phyloP scores from a whole-genome alignment of 2,113 vertebrate genomes.

The Macaca nemestrina region DNA sequence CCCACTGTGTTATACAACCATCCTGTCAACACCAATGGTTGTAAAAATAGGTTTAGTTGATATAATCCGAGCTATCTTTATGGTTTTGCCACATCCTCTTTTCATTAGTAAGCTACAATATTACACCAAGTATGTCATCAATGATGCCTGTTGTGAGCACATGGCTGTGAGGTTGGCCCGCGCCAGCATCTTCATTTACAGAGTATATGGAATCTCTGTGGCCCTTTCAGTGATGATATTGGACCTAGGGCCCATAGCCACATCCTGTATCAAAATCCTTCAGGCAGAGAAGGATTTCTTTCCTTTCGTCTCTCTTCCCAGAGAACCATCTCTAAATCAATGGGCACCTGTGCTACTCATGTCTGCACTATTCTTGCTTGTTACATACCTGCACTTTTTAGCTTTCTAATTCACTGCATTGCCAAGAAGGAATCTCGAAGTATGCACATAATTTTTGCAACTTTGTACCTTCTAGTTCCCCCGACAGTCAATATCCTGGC shows the following conservation, averaged over 20 bases:
- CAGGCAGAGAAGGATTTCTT: not conserved
- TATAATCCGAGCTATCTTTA: not conserved
- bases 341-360: slow-evolving; percentile 63
- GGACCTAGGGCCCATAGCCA: slow-evolving; percentile 38
- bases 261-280: slow-evolving; percentile 66
- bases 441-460: slow-evolving; percentile 58
- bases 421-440: slow-evolving; percentile 61
- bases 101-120: slow-evolving; percentile 67
- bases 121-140: slow-evolving; percentile 50
- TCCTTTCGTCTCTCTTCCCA: slow-evolving; percentile 47
- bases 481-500: slow-evolving; percentile 63
- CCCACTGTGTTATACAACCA: not conserved
- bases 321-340: slow-evolving; percentile 59
- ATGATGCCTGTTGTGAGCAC: slow-evolving; percentile 74
- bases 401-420: slow-evolving; percentile 65
- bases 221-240: slow-evolving; percentile 53
- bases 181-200: slow-evolving; percentile 63
- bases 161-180: slow-evolving; percentile 76
- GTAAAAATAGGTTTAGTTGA: not conserved
- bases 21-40: not conserved
- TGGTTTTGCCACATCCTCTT: slow-evolving; percentile 38
- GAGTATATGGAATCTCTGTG: slow-evolving; percentile 66
- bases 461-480: slow-evolving; percentile 57
- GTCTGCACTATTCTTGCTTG: slow-evolving; percentile 55
- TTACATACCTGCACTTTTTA: slow-evolving; percentile 66